Evolutionary conservation across 2,888 invertebrate species (phyloP).

Genomic region (Tetragnatha montana): DNA sequence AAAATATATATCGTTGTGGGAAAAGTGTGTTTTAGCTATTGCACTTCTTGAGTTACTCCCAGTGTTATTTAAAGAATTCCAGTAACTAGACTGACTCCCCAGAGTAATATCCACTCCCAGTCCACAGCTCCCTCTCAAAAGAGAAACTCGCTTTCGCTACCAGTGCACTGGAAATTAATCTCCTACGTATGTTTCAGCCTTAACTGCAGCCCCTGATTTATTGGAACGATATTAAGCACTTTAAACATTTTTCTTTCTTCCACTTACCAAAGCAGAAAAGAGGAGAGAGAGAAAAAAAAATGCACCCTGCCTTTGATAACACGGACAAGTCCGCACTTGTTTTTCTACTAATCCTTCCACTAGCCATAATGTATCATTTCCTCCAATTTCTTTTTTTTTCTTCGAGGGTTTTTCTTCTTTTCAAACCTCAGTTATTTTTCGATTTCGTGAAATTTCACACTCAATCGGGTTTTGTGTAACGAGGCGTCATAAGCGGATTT

Average conservation of each 20-base stretch:
- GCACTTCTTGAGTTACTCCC: too few species aligned
- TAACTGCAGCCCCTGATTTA: conserved; percentile 24
- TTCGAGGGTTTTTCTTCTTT: neutral
- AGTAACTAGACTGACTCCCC: too few species aligned
- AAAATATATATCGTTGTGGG: too few species aligned
- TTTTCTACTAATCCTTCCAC: conserved; percentile 18
- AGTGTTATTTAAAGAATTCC: too few species aligned
- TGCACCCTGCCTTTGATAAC: neutral
- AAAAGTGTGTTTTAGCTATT: too few species aligned
- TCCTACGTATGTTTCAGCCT: conserved; percentile 6
- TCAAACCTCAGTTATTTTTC: conserved; percentile 31
- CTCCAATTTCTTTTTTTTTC: neutral
- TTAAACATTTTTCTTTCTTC: neutral
- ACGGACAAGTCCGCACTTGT: neutral
- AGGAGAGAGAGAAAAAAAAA: neutral
- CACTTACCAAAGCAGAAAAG: neutral
- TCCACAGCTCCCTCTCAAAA: too few species aligned
- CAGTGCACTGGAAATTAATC: neutral
- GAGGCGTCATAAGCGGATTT: conserved; percentile 38
- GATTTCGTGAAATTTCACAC: conserved; percentile 23
- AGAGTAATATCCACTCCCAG: too few species aligned
- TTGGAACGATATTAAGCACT: conserved; percentile 11
- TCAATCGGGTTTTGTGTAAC: conserved; percentile 40
- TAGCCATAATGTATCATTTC: conserved; percentile 22
- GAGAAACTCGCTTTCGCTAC: neutral